phyloP scores from a whole-genome alignment of 2,888 invertebrate species.

The Megamerina dolium region DNA sequence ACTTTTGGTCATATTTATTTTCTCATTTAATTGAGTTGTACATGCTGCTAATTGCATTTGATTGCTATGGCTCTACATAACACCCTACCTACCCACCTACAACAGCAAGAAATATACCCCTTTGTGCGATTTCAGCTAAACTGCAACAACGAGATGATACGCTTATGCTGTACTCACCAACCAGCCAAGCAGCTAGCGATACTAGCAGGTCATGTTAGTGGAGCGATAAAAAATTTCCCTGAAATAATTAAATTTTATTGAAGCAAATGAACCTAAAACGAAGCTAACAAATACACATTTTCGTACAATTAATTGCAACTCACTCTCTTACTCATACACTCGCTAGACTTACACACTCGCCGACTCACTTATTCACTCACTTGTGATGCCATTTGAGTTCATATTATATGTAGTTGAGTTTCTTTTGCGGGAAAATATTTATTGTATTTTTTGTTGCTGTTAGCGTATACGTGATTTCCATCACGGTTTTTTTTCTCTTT shows the following conservation, averaged over 20 bases:
- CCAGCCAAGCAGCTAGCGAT: not conserved
- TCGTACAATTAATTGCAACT: constrained; percentile 5
- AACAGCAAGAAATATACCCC: too few relatives aligned
- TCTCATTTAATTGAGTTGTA: constrained; percentile 43
- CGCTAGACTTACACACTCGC: constrained; percentile 8
- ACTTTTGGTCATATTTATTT: constrained; percentile 11
- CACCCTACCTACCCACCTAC: too few relatives aligned
- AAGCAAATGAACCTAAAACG: constrained; percentile 20
- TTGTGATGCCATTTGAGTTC: too few relatives aligned
- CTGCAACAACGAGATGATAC: constrained; percentile 1
- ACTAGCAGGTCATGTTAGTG: not conserved
- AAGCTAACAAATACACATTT: constrained; percentile 8
- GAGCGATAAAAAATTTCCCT: constrained; percentile 23
- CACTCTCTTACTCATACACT: constrained; percentile 4
- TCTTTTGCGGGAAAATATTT: too few relatives aligned
- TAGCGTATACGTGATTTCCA: too few relatives aligned
- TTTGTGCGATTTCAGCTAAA: too few relatives aligned
- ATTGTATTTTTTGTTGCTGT: too few relatives aligned
- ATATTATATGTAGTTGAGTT: too few relatives aligned
- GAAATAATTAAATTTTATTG: constrained; percentile 41
- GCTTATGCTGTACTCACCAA: constrained; percentile 8
- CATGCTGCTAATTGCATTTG: constrained; percentile 46
- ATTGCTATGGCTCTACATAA: constrained; percentile 33
- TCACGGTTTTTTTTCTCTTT: constrained; percentile 5
- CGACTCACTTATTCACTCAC: constrained; percentile 1